These are phyloP conservation scores for Syritta pipiens DNA, from an alignment of 2,888 invertebrate genomes.

Conservation along the genomic window DNA sequence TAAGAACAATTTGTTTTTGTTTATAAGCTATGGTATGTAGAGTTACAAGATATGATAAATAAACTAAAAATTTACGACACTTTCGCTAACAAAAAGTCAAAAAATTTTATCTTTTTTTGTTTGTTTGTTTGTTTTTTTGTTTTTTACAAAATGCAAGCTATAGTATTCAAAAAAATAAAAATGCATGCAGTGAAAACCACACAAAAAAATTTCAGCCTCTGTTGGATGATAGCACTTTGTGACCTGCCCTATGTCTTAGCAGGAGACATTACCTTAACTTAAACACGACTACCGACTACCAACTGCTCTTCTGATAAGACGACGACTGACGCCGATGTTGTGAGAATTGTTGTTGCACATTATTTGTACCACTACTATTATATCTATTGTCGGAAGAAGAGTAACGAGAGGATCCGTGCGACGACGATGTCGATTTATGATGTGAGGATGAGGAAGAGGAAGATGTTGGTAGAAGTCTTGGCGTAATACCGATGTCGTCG, in stretches of 20 bases:
- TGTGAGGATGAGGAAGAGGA: constrained; percentile 58
- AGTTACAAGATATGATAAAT: constrained; percentile 33
- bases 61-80: constrained; percentile 39
- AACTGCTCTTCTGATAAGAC: constrained; percentile 56
- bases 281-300: constrained; percentile 36
- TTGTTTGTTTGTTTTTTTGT: too few relatives aligned
- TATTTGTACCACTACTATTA: constrained; percentile 48
- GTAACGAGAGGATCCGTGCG: constrained; percentile 61
- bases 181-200: constrained; percentile 63
- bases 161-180: constrained; percentile 22
- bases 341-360: constrained; percentile 52
- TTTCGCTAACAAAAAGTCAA: constrained; percentile 40
- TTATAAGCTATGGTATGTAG: constrained; percentile 53
- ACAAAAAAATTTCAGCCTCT: constrained; percentile 55
- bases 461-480: constrained; percentile 43
- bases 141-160: constrained; percentile 46
- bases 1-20: constrained; percentile 60
- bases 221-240: constrained; percentile 10
- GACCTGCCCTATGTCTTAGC: constrained; percentile 6
- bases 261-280: background rate
- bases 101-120: too few relatives aligned
- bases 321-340: constrained; percentile 65
- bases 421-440: constrained; percentile 57
- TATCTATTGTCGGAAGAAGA: constrained; percentile 61
- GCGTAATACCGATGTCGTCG: constrained; percentile 41